A percentile compares a stretch with the other conserved stretches of the same genome.
Evolutionary conservation across 2,113 vertebrate genomes (phyloP).

Genomic region (Xiphorhynchus elegans): DNA sequence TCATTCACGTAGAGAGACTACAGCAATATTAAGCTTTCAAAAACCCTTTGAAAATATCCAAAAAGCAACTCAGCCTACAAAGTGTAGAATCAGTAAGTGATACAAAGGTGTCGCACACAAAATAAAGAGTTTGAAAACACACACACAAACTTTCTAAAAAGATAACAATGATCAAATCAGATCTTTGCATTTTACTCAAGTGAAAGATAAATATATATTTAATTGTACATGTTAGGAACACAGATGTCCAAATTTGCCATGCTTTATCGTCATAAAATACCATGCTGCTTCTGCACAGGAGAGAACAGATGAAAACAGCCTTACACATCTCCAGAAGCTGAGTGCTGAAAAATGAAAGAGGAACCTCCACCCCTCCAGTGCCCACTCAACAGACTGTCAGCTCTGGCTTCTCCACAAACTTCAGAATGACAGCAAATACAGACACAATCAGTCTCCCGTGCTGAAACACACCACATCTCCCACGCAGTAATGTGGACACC

Average conservation of each 20-base stretch:
- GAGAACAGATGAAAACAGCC: not conserved
- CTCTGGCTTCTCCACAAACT: not conserved
- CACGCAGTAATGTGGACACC: fast-evolving
- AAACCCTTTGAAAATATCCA: not conserved
- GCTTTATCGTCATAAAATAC: not conserved
- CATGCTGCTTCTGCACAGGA: not conserved
- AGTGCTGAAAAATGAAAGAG: not conserved
- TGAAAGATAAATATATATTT: not conserved
- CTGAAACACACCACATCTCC: not conserved
- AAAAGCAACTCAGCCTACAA: not conserved
- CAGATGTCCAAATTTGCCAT: not conserved
- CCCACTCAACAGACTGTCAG: not conserved
- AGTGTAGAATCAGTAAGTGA: not conserved
- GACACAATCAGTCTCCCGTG: fast-evolving
- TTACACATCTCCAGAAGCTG: not conserved
- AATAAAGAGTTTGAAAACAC: not conserved
- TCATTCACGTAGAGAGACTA: not conserved
- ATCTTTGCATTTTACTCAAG: not conserved
- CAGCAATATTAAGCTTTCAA: not conserved
- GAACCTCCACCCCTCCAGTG: not conserved
- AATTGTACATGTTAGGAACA: not conserved
- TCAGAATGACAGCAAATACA: not conserved
- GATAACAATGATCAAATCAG: not conserved
- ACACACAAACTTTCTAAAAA: not conserved
- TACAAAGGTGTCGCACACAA: not conserved